These are phyloP conservation scores for Tetraneura akinire DNA, from an alignment of 1,140 invertebrate species.

Conservation along the genomic window DNA sequence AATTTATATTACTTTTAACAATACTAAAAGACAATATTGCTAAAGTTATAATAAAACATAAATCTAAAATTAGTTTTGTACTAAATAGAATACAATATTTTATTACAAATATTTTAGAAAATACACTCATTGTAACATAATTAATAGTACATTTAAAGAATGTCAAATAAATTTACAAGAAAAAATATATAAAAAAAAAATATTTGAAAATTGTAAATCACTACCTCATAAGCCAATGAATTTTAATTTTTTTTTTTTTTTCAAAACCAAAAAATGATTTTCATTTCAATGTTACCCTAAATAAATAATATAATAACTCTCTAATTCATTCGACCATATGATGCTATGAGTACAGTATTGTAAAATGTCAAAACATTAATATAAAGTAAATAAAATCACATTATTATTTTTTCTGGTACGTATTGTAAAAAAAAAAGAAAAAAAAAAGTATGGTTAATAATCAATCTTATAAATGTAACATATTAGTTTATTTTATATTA, in stretches of 20 bases:
- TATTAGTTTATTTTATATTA: neutral
- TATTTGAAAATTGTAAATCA: neutral
- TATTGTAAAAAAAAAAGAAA: neutral
- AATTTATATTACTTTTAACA: neutral
- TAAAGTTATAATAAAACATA: constrained; percentile 20
- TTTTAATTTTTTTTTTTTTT: too few relatives aligned
- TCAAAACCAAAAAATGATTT: neutral
- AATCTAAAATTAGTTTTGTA: constrained; percentile 32
- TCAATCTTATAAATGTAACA: neutral
- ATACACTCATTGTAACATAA: constrained; percentile 16
- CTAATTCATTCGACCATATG: constrained; percentile 12
- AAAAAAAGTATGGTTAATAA: neutral
- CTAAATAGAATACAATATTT: constrained; percentile 31
- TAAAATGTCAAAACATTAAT: constrained; percentile 2
- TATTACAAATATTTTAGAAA: constrained; percentile 28
- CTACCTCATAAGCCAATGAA: constrained; percentile 15
- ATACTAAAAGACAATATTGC: constrained; percentile 24
- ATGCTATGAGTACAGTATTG: constrained; percentile 38
- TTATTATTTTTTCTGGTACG: neutral
- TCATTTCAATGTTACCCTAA: neutral
- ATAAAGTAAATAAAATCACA: neutral
- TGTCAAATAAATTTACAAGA: constrained; percentile 19
- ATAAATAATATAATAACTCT: neutral
- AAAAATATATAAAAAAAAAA: constrained; percentile 17
- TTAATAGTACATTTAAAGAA: neutral